Percentiles rank a stretch among this genome's conserved stretches.
phyloP scores from a whole-genome alignment of 2,113 vertebrate genomes.

The Todiramphus chloris region DNA sequence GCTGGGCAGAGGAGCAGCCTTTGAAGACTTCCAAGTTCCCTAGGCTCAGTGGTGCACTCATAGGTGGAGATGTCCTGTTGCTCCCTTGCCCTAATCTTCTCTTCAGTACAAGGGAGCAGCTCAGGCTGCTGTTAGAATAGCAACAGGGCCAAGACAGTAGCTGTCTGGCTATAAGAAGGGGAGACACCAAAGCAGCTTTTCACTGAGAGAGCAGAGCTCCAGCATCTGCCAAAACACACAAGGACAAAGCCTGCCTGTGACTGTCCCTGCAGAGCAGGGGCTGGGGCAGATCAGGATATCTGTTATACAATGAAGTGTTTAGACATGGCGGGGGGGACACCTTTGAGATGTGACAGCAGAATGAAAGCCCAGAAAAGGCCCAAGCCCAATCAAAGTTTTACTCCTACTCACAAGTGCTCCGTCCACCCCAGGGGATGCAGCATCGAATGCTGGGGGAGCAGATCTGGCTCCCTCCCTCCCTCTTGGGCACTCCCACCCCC shows the following conservation, averaged over 20 bases:
- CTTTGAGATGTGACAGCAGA: not conserved
- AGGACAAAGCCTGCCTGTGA: not conserved
- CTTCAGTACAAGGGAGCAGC: not conserved
- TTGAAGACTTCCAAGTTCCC: not conserved
- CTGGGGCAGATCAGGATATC: not conserved
- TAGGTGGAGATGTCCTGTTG: not conserved
- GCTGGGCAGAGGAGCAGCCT: not conserved
- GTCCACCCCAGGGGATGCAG: not conserved
- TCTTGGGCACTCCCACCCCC: not conserved
- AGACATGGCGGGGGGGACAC: not conserved
- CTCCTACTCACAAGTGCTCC: fast-evolving
- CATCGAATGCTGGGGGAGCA: fast-evolving
- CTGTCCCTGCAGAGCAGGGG: constrained; percentile 5
- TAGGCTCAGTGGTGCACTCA: not conserved
- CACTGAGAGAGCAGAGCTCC: not conserved
- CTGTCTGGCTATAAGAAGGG: not conserved
- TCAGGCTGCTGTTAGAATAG: not conserved
- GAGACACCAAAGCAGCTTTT: not conserved
- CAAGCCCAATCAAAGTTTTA: not conserved
- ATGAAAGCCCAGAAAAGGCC: not conserved
- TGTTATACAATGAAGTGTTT: not conserved
- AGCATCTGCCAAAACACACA: constrained; percentile 35
- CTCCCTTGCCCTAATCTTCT: not conserved
- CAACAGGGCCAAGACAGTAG: not conserved
- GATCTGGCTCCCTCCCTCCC: not conserved